Percentiles rank a stretch among this genome's conserved stretches.
These are phyloP conservation scores for Drosophila leontia DNA, from an alignment of 1,140 invertebrate genomes.

Conservation along the genomic window DNA sequence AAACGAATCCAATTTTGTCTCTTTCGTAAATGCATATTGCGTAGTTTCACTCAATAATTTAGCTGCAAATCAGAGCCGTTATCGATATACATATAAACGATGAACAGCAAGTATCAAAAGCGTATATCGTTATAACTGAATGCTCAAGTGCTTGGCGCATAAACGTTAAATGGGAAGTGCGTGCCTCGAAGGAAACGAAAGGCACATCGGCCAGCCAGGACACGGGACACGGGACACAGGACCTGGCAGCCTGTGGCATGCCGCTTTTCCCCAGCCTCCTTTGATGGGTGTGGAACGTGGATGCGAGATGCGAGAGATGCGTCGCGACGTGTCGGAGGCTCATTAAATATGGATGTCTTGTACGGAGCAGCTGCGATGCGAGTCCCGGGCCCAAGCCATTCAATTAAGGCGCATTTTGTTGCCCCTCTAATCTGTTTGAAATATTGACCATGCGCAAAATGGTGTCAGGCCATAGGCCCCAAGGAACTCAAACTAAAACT, in stretches of 20 bases:
- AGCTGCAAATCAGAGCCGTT: slow-evolving; percentile 1
- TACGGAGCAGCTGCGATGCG: slow-evolving; percentile 65
- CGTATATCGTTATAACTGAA: slow-evolving; percentile 5
- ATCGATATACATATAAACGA: slow-evolving; percentile 18
- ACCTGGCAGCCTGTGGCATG: slow-evolving; percentile 26
- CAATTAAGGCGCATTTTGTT: slow-evolving; percentile 78
- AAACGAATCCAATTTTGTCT: background rate
- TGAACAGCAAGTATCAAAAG: background rate
- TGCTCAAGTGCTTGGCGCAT: slow-evolving; percentile 10
- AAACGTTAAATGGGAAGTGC: slow-evolving; percentile 44
- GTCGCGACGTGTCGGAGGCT: slow-evolving; percentile 69
- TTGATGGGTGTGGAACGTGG: slow-evolving; percentile 6
- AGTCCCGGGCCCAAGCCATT: slow-evolving; percentile 58
- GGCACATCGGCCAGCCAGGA: slow-evolving; percentile 7
- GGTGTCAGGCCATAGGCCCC: slow-evolving; percentile 63
- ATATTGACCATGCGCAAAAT: slow-evolving; percentile 80
- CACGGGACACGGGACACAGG: slow-evolving; percentile 8
- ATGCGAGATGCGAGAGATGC: slow-evolving; percentile 24
- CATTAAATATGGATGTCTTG: slow-evolving; percentile 82
- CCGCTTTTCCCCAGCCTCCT: slow-evolving; percentile 17
- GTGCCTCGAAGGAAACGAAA: slow-evolving; percentile 22
- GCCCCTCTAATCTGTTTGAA: slow-evolving; percentile 79
- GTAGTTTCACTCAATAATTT: background rate
- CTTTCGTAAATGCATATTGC: too few species aligned
- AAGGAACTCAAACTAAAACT: slow-evolving; percentile 6